Conservation (phyloP, 2,113 vertebrate species). For the Gracilinanus agilis region DNA sequence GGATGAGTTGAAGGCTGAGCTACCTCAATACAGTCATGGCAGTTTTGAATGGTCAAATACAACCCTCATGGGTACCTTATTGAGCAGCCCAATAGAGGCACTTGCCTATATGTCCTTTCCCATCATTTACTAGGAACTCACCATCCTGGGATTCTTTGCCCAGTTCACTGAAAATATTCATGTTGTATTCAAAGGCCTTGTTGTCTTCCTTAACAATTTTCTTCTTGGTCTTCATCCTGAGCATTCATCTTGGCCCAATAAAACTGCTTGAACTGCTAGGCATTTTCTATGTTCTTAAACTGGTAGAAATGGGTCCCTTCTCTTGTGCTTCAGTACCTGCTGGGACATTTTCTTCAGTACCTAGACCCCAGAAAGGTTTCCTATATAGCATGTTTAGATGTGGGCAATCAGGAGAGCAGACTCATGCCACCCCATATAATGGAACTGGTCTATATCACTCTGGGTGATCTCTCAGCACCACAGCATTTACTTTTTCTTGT, state of each 20-base stretch:
- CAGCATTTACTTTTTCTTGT: not conserved
- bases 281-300: slow-evolving; percentile 92
- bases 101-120: slow-evolving; percentile 91
- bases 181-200: slow-evolving; percentile 93
- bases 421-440: slow-evolving; percentile 76
- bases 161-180: slow-evolving; percentile 96
- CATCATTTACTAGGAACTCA: slow-evolving; percentile 86
- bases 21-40: slow-evolving; percentile 85
- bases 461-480: not conserved
- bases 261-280: slow-evolving; percentile 96
- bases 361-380: slow-evolving; percentile 97
- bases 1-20: slow-evolving; percentile 89
- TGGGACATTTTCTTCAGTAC: slow-evolving; percentile 97
- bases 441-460: not conserved
- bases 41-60: slow-evolving; percentile 84
- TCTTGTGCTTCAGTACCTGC: slow-evolving; percentile 92
- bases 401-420: slow-evolving; percentile 95
- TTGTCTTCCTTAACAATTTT: slow-evolving; percentile 93
- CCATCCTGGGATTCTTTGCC: slow-evolving; percentile 89
- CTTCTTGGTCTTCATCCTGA: slow-evolving; percentile 90
- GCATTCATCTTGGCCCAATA: slow-evolving; percentile 97
- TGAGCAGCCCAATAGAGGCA: slow-evolving; percentile 93
- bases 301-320: slow-evolving; percentile 94
- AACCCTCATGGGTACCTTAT: slow-evolving; percentile 84
- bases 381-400: slow-evolving; percentile 98